A percentile compares a stretch with the other conserved stretches of the same genome.
Evolutionary conservation across 2,113 vertebrate genomes (phyloP).

Genomic region (Pteropus alecto): DNA sequence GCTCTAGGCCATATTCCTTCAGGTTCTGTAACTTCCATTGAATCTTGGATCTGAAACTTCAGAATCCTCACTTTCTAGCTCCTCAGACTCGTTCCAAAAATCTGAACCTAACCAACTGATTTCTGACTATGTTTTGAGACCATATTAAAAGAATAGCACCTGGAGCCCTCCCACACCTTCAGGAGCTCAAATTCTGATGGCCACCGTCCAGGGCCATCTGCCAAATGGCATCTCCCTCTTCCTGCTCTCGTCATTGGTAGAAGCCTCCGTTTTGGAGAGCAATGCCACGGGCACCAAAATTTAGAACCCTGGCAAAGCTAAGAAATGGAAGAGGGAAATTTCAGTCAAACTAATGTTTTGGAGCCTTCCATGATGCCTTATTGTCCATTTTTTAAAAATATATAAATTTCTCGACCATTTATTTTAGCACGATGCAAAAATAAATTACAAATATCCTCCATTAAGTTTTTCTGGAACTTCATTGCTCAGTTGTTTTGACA

Average conservation of each 20-base stretch:
- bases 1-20: background rate
- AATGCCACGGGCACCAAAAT: background rate
- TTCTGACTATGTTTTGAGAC: background rate
- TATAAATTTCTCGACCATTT: background rate
- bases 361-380: background rate
- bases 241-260: background rate
- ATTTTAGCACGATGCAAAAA: background rate
- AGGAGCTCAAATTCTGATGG: background rate
- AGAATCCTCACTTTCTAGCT: background rate
- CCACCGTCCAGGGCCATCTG: background rate
- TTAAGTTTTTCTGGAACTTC: background rate
- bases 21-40: background rate
- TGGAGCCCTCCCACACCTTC: background rate
- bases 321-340: background rate
- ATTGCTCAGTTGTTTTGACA: background rate
- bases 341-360: background rate
- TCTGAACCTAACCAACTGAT: background rate
- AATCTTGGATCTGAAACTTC: background rate
- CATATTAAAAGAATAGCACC: background rate
- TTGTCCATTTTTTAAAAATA: background rate
- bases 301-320: background rate
- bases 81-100: background rate
- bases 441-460: background rate
- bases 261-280: background rate
- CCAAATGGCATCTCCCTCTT: background rate